Evolutionary conservation across 2,888 invertebrate genomes (phyloP).

Genomic region (Thera britannica): DNA sequence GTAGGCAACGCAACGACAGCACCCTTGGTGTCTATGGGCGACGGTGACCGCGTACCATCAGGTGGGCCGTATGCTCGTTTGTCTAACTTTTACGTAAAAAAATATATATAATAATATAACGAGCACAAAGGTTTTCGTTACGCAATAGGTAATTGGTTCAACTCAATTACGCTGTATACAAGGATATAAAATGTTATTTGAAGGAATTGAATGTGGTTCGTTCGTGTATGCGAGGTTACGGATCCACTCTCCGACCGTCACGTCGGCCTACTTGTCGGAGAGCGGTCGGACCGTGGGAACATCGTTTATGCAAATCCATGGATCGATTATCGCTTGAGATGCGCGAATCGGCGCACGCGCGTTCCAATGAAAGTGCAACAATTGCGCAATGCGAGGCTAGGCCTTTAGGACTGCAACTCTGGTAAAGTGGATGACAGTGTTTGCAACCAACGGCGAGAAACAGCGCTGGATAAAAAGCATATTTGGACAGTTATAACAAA

Average conservation of each 20-base stretch:
- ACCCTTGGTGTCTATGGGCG: too few species aligned
- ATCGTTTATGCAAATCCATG: slow-evolving; percentile 76
- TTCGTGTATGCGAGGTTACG: slow-evolving; percentile 63
- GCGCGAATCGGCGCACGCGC: slow-evolving; percentile 47
- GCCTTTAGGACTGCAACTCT: slow-evolving; percentile 1
- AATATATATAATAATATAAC: neutral
- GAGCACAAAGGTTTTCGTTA: neutral
- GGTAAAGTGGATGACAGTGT: slow-evolving; percentile 9
- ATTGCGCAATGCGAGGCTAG: slow-evolving; percentile 60
- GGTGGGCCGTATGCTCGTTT: too few species aligned
- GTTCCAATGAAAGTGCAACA: slow-evolving; percentile 74
- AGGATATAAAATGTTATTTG: slow-evolving; percentile 15
- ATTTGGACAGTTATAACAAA: neutral
- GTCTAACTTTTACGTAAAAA: too few species aligned
- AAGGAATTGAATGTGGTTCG: slow-evolving; percentile 30
- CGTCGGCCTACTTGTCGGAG: slow-evolving; percentile 69
- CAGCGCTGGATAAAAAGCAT: slow-evolving; percentile 8
- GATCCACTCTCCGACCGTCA: slow-evolving; percentile 73
- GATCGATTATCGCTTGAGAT: slow-evolving; percentile 73
- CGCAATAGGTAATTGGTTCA: slow-evolving; percentile 2
- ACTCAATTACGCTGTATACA: slow-evolving; percentile 5
- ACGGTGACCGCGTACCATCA: too few species aligned
- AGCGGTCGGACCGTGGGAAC: slow-evolving; percentile 76
- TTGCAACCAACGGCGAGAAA: slow-evolving; percentile 14
- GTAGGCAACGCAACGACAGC: too few species aligned